These are phyloP conservation scores for Megathymus violae DNA, from an alignment of 1,140 invertebrate species.

Conservation along the genomic window DNA sequence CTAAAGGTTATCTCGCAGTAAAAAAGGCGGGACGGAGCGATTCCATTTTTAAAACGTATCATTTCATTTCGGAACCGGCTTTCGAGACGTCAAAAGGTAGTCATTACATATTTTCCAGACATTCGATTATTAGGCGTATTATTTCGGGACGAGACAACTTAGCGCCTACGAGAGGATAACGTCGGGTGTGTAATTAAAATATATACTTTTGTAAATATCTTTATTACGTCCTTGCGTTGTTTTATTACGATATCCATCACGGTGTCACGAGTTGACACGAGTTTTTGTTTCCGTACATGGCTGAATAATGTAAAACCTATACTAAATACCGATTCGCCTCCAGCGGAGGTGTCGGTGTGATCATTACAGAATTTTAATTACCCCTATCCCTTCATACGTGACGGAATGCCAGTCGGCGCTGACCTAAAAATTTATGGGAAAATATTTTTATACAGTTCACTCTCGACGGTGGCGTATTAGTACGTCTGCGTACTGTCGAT, in stretches of 20 bases:
- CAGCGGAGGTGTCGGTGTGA: conserved; percentile 58
- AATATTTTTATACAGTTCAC: conserved; percentile 54
- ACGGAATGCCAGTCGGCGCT: conserved; percentile 63
- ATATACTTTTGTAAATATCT: conserved; percentile 7
- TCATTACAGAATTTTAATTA: conserved; percentile 77
- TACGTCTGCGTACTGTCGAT: conserved; percentile 36
- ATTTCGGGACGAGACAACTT: conserved; percentile 64
- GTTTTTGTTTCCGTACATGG: conserved; percentile 28
- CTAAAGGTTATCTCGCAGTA: conserved; percentile 81
- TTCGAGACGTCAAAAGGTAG: conserved; percentile 82
- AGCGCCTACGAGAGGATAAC: conserved; percentile 62
- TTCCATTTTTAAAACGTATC: conserved; percentile 84
- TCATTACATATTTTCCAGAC: conserved; percentile 77
- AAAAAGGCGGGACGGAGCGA: conserved; percentile 82
- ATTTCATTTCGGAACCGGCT: conserved; percentile 83
- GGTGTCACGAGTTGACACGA: conserved; percentile 12
- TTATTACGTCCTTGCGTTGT: conserved; percentile 1
- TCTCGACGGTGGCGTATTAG: conserved; percentile 27
- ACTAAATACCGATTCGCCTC: conserved; percentile 33
- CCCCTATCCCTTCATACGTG: conserved; percentile 68
- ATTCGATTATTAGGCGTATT: conserved; percentile 57
- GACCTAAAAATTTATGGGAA: conserved; percentile 78
- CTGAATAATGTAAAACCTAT: conserved; percentile 24
- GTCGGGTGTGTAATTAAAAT: conserved; percentile 20
- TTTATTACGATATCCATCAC: conserved; percentile 13